Evolutionary conservation across 2,797 vertebrate species (phyloP).

Genomic region (Arctocebus calabarensis): DNA sequence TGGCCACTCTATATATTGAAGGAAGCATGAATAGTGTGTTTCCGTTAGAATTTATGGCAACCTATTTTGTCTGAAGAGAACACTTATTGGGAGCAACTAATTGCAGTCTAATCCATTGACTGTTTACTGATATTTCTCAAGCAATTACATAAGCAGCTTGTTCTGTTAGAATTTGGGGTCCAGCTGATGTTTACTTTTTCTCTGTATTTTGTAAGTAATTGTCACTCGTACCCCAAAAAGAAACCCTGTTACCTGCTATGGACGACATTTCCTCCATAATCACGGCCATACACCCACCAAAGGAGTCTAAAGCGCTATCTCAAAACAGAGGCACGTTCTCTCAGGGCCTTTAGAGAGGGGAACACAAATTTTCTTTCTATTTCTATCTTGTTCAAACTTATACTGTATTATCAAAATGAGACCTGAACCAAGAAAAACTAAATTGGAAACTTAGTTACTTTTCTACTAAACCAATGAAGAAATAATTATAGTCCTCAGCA

Average conservation of each 20-base stretch:
- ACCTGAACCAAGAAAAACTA: slow-evolving; percentile 1
- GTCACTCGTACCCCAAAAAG: not conserved
- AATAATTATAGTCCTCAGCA: not conserved
- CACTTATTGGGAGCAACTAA: not conserved
- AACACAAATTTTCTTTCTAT: not conserved
- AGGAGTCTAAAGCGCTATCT: not conserved
- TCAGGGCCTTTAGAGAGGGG: not conserved
- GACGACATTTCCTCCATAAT: not conserved
- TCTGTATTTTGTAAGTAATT: not conserved
- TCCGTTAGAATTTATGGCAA: not conserved
- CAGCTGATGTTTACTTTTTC: not conserved
- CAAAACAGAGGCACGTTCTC: not conserved
- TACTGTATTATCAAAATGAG: not conserved
- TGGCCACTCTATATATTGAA: not conserved
- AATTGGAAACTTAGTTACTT: slow-evolving; percentile 38
- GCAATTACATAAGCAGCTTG: not conserved
- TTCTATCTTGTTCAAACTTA: not conserved
- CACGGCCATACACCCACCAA: not conserved
- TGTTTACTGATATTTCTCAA: slow-evolving; percentile 21
- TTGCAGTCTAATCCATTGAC: not conserved
- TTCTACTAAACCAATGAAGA: slow-evolving; percentile 15
- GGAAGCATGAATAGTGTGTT: not conserved
- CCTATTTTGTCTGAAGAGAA: not conserved
- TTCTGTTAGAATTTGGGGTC: not conserved
- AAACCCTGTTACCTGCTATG: not conserved